Conservation (phyloP, 2,113 vertebrate genomes). For the Tachysurus fulvidraco region DNA sequence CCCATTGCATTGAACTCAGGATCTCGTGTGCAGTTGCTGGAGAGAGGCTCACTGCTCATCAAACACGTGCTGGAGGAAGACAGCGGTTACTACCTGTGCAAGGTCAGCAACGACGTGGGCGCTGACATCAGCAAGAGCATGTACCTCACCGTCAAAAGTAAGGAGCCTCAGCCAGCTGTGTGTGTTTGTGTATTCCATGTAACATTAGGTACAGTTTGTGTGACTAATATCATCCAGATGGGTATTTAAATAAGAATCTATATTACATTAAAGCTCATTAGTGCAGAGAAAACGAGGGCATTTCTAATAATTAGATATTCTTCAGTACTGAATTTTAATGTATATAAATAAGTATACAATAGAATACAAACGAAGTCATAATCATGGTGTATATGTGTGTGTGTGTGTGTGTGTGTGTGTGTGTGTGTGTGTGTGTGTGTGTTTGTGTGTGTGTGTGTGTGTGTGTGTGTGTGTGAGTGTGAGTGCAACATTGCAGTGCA, state of each 20-base stretch:
- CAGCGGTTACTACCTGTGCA: conserved; percentile 98
- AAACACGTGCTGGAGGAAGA: conserved; percentile 98
- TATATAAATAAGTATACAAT: neutral
- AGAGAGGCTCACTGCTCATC: conserved; percentile 92
- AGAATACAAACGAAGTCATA: neutral
- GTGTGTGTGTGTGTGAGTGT: conserved; percentile 22
- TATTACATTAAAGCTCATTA: neutral
- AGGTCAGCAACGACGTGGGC: conserved; percentile 99
- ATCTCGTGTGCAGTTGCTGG: conserved; percentile 91
- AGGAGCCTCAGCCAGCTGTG: conserved; percentile 65
- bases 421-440: too few relatives aligned
- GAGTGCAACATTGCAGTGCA: neutral
- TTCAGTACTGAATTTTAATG: neutral
- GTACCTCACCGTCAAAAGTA: conserved; percentile 99
- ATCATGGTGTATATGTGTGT: conserved; percentile 4
- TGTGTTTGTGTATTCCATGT: neutral
- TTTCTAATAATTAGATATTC: neutral
- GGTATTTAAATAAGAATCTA: neutral
- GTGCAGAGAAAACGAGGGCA: neutral
- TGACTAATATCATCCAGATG: neutral
- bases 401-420: conserved; percentile 7
- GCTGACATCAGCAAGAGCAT: conserved; percentile 99
- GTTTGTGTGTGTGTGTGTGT: conserved; percentile 1
- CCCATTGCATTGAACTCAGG: conserved; percentile 86
- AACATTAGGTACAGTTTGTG: neutral